Base-by-base conservation (phyloP, 2,113 vertebrate genomes). In the Sebastes fasciatus region DNA sequence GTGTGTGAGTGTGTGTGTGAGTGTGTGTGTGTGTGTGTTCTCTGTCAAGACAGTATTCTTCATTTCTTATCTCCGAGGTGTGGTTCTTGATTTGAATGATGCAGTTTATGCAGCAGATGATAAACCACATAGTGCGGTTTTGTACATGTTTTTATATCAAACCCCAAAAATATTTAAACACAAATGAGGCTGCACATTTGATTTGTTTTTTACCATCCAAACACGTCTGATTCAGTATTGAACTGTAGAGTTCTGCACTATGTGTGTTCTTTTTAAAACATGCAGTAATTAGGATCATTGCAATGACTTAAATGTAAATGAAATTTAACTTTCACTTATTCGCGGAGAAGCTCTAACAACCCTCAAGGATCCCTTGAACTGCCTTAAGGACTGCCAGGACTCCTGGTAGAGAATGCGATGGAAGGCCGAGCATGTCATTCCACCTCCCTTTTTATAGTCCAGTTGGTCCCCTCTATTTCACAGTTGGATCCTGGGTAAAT, bases 61-160 rank as follows among this genome's bases (percentile, higher is more conserved):
- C 62, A 43, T 85, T 57, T 76, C 67, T 82, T 72, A 85, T 87
- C 63, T 84, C 51, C 13, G 61, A 89, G 79, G 80, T 88, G 61
- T 73, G 65, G 73, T 21, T 74, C 34, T 79, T 54, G 54, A 62
- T 51, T 80, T 78, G 43, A 79, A 77, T 26, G 74, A 80, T 88
- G 72, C 71, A 40, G 61, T 84, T 85, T 74, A 77, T 51, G 67
- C 68, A 87, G 80, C 74, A 89, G 70, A 88, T 85, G 71, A 85
- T 77, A 48, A 85, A 54, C 52, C 48, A 23, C 46, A 43, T 5
- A 8, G 1, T 21, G 14, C 2, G 6, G 10, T 65, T 85, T 80
- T 74, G 64, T 79, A 42, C 19, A 45, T 69, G 5, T 85, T 85
- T 85, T 83, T 26, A 49, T 54, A 66, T 69, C 2, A 84, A 72